Evolutionary conservation across 2,113 vertebrate species (phyloP).

Genomic region (Halcyon senegalensis): DNA sequence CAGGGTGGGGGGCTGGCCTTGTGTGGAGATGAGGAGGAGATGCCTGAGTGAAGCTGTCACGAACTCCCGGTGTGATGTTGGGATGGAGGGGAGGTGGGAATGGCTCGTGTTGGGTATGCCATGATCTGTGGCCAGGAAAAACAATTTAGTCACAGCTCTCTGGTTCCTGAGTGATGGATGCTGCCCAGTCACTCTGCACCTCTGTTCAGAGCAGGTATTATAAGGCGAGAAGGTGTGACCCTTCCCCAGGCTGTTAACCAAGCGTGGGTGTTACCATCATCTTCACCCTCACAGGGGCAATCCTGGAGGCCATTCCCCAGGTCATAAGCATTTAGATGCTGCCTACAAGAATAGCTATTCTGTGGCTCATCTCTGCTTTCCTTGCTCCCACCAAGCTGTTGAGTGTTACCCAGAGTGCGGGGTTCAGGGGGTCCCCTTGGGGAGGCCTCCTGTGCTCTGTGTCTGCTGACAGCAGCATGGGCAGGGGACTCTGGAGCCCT

Average conservation of each 20-base stretch:
- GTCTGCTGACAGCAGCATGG: neutral
- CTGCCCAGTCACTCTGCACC: neutral
- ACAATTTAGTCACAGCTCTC: neutral
- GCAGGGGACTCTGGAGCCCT: neutral
- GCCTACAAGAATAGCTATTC: neutral
- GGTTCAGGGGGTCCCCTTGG: neutral
- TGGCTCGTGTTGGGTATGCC: neutral
- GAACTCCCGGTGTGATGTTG: accelerated
- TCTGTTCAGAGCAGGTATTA: neutral
- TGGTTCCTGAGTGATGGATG: neutral
- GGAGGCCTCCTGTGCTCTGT: neutral
- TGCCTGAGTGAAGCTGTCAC: neutral
- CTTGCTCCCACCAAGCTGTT: neutral
- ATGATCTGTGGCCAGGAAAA: neutral
- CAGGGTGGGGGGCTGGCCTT: accelerated
- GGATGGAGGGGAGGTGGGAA: neutral
- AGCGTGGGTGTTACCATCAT: accelerated
- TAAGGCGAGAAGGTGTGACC: neutral
- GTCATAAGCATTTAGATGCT: neutral
- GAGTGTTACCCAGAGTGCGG: neutral
- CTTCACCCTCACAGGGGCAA: neutral
- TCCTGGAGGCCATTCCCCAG: neutral
- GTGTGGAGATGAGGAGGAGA: neutral
- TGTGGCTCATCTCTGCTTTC: neutral
- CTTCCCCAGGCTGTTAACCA: neutral